A percentile compares a stretch with the other conserved stretches of the same genome.
Conservation (phyloP, 2,888 invertebrate species). For the Cataglyphis albicans region DNA sequence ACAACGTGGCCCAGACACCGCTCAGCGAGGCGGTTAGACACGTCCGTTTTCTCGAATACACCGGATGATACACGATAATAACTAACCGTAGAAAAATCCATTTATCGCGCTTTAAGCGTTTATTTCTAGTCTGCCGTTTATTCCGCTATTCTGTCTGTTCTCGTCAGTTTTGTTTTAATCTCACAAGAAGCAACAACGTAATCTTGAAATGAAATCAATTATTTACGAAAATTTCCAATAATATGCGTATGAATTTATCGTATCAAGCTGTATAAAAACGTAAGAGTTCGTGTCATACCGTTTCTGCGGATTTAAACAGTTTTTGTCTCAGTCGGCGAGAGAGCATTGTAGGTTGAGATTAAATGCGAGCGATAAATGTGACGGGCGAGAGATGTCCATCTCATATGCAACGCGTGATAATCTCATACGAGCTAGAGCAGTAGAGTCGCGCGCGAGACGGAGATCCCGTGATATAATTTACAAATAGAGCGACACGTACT, state of each 20-base stretch:
- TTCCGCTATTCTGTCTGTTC: background rate
- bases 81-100: slow-evolving; percentile 38
- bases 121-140: background rate
- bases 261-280: background rate
- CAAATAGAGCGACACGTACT: slow-evolving; percentile 42
- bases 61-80: slow-evolving; percentile 16
- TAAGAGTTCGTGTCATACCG: background rate
- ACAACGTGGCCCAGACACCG: slow-evolving; percentile 33
- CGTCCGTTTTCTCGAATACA: slow-evolving; percentile 29
- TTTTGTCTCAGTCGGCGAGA: slow-evolving; percentile 14
- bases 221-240: slow-evolving; percentile 5
- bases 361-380: slow-evolving; percentile 50
- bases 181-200: background rate
- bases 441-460: slow-evolving; percentile 10
- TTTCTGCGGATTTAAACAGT: background rate
- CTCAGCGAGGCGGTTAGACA: slow-evolving; percentile 19
- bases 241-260: background rate
- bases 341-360: slow-evolving; percentile 40
- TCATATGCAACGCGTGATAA: slow-evolving; percentile 25
- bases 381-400: slow-evolving; percentile 17
- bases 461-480: slow-evolving; percentile 57
- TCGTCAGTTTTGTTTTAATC: background rate
- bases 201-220: background rate
- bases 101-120: slow-evolving; percentile 27
- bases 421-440: slow-evolving; percentile 45